phyloP scores from a whole-genome alignment of 2,113 vertebrate species.

The Odontophorus gujanensis region DNA sequence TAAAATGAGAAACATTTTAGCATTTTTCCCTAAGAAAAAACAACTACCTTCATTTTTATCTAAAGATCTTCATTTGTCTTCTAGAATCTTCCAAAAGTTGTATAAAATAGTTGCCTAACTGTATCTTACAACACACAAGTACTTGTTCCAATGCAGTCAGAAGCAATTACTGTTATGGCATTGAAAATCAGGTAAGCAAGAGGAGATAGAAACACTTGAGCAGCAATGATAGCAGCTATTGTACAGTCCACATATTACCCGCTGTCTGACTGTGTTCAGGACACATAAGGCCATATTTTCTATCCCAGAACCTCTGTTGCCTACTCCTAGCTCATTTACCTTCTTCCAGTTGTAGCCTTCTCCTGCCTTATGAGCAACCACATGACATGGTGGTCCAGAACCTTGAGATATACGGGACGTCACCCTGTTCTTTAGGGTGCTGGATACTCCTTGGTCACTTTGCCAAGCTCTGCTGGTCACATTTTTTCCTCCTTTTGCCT shows the following conservation, averaged over 20 bases:
- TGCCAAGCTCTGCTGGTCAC: neutral
- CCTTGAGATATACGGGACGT: fast-evolving
- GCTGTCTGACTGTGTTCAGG: fast-evolving
- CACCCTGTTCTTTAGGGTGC: neutral
- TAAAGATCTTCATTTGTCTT: conserved; percentile 1
- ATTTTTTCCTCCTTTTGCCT: neutral
- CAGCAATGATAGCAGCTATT: neutral
- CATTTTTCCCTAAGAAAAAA: conserved; percentile 17
- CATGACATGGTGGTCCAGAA: fast-evolving
- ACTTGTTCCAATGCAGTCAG: neutral
- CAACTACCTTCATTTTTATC: neutral
- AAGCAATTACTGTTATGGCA: neutral
- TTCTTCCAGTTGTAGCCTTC: neutral
- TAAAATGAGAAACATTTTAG: neutral
- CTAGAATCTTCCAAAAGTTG: neutral
- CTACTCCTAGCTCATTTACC: neutral
- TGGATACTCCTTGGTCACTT: neutral
- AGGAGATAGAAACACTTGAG: neutral
- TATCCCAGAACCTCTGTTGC: neutral
- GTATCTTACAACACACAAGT: neutral
- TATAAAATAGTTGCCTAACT: neutral
- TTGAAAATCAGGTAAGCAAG: neutral
- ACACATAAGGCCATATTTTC: neutral
- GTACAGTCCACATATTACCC: neutral
- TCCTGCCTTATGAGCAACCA: neutral